These are phyloP conservation scores for Pogoniulus pusillus DNA, from an alignment of 2,797 vertebrate genomes.

Conservation along the genomic window DNA sequence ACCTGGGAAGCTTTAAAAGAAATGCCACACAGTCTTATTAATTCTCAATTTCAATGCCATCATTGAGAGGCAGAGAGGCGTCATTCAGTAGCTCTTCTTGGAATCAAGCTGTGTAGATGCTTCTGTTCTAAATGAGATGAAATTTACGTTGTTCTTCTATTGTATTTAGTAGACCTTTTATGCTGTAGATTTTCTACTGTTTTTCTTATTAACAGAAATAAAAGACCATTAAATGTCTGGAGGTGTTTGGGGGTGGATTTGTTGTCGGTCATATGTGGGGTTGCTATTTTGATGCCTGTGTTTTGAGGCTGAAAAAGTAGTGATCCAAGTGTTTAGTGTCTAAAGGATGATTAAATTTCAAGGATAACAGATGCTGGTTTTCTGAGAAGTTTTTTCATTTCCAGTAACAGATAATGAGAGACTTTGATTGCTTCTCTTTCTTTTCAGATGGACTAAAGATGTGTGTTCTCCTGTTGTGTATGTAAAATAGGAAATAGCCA, in stretches of 20 bases:
- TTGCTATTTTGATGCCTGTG: background rate
- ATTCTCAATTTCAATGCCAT: background rate
- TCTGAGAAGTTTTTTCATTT: background rate
- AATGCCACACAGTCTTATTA: background rate
- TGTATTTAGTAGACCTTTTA: background rate
- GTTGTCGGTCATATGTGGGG: background rate
- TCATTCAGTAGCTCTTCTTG: background rate
- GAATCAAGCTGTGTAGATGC: background rate
- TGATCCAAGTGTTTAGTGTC: background rate
- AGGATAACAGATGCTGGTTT: background rate
- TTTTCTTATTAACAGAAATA: conserved; percentile 49
- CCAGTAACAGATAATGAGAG: background rate
- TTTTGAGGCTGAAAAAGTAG: background rate
- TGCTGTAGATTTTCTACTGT: background rate
- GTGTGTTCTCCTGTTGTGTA: background rate
- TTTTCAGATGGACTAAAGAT: conserved; percentile 31
- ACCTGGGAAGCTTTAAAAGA: background rate
- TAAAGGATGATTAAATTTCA: background rate
- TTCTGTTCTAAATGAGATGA: background rate
- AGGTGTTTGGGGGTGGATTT: background rate
- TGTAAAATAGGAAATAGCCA: background rate
- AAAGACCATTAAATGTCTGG: background rate
- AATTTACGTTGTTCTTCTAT: background rate
- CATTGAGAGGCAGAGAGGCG: background rate
- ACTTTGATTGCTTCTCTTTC: conserved; percentile 10